Conservation (phyloP, 2,888 invertebrate genomes). For the Neoaliturus tenellus region DNA sequence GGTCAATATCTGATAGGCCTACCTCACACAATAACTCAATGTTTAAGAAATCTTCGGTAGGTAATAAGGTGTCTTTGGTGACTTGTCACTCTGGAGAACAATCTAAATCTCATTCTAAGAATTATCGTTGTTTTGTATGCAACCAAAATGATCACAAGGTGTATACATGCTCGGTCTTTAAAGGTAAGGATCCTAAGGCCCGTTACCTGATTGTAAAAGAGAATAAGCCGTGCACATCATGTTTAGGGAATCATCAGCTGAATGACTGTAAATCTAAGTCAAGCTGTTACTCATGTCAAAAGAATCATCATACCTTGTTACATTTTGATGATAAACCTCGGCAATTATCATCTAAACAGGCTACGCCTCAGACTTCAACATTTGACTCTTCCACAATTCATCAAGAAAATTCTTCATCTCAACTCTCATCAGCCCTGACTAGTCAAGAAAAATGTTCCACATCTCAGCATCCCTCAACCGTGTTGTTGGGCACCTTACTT, state of each 20-base stretch:
- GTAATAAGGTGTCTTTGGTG: neutral
- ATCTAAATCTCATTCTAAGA: neutral
- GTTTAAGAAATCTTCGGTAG: neutral
- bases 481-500: constrained; percentile 19
- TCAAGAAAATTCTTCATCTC: neutral
- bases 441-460: neutral
- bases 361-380: neutral
- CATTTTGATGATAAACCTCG: no score
- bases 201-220: neutral
- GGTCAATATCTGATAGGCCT: neutral
- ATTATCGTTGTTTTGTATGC: constrained; percentile 9
- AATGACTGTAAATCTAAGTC: neutral
- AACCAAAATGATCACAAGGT: constrained; percentile 10
- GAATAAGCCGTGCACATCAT: neutral
- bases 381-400: neutral
- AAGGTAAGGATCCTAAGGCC: neutral
- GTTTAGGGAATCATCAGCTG: neutral
- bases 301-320: neutral
- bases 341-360: no score
- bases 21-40: neutral
- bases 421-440: neutral
- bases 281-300: constrained; percentile 1
- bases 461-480: neutral
- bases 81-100: neutral
- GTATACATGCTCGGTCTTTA: constrained; percentile 18